Evolutionary conservation across 2,888 invertebrate species (phyloP).

Genomic region (Myathropa florea): DNA sequence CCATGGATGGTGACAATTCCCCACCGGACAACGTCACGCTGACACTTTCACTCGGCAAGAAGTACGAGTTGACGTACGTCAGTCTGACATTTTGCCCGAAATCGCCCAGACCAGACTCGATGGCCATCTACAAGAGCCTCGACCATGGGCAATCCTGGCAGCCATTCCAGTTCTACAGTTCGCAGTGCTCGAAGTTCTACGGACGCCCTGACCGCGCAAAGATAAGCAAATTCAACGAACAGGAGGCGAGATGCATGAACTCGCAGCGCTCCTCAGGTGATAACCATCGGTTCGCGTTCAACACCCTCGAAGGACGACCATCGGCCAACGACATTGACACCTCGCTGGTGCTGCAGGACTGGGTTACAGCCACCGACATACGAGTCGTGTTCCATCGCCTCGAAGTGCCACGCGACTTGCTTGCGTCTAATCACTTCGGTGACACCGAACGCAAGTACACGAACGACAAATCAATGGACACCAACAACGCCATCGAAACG

Average conservation of each 20-base stretch:
- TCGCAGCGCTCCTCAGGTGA: slow-evolving; percentile 89
- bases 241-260: slow-evolving; percentile 98
- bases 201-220: slow-evolving; percentile 92
- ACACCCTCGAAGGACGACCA: slow-evolving; percentile 97
- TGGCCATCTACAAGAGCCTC: slow-evolving; percentile 98
- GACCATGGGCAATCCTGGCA: slow-evolving; percentile 99
- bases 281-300: slow-evolving; percentile 95
- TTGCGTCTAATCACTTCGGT: slow-evolving; percentile 76
- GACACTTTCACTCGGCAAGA: slow-evolving; percentile 95
- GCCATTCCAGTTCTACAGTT: slow-evolving; percentile 99
- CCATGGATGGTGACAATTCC: slow-evolving; percentile 86
- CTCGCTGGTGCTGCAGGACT: slow-evolving; percentile 99
- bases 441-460: slow-evolving; percentile 75
- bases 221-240: slow-evolving; percentile 97
- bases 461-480: slow-evolving; percentile 75
- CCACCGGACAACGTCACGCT: slow-evolving; percentile 97
- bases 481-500: slow-evolving; percentile 71
- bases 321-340: slow-evolving; percentile 97
- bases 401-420: slow-evolving; percentile 85
- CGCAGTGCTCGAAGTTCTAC: slow-evolving; percentile 95
- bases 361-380: slow-evolving; percentile 99
- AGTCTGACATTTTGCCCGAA: slow-evolving; percentile 97
- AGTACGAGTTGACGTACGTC: slow-evolving; percentile 99
- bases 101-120: slow-evolving; percentile 96
- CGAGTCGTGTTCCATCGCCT: slow-evolving; percentile 95